Percentiles rank a stretch among this genome's conserved stretches.
Evolutionary conservation across 2,113 vertebrate species (phyloP).

Genomic region (Tauraco erythrolophus): DNA sequence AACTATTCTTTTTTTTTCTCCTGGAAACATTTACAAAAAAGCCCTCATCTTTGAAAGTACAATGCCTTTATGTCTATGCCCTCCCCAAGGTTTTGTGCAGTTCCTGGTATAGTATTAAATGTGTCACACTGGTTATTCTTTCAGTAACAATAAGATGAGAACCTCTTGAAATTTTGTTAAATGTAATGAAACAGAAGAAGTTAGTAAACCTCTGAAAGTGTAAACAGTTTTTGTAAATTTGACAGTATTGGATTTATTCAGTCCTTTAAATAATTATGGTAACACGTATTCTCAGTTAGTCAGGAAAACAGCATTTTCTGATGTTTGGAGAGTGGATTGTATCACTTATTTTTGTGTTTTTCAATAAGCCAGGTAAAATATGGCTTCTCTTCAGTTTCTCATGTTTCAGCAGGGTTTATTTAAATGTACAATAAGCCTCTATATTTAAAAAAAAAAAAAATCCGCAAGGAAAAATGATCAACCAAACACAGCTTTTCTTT

Average conservation of each 20-base stretch:
- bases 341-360: not conserved
- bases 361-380: not conserved
- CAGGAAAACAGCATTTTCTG: not conserved
- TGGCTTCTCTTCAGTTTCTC: not conserved
- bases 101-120: not conserved
- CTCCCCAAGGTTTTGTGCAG: not conserved
- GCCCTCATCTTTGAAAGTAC: not conserved
- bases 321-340: not conserved
- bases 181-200: not conserved
- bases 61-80: not conserved
- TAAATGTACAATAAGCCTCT: not conserved
- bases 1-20: rapidly evolving
- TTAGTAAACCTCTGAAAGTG: not conserved
- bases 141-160: not conserved
- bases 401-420: not conserved
- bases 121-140: not conserved
- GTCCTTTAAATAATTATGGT: not conserved
- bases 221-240: not conserved
- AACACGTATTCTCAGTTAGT: not conserved
- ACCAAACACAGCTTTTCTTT: not conserved
- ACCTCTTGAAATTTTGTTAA: not conserved
- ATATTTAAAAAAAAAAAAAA: not conserved
- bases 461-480: not conserved
- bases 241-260: not conserved
- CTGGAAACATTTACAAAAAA: not conserved